Evolutionary conservation across 2,888 invertebrate species (phyloP).

Genomic region (Agrotis ipsilon): DNA sequence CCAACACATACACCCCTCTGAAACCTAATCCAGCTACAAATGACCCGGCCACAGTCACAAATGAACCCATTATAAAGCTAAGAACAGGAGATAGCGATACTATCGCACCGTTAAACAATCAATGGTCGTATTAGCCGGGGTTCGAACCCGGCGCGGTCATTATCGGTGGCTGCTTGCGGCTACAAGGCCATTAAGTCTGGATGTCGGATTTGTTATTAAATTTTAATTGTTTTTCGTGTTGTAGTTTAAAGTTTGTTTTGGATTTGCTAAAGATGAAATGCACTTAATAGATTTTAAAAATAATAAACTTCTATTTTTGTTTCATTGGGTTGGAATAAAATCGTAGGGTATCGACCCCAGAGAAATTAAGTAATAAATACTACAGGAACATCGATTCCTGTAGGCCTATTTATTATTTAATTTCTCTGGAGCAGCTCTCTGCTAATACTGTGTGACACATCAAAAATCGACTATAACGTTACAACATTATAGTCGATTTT

Average conservation of each 20-base stretch:
- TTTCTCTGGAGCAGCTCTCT: too few species aligned
- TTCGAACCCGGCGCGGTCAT: slow-evolving; percentile 68
- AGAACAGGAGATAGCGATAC: slow-evolving; percentile 60
- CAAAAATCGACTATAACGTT: too few species aligned
- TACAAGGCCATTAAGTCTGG: slow-evolving; percentile 47
- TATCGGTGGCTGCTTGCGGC: slow-evolving; percentile 63
- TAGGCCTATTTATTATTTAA: too few species aligned
- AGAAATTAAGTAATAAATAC: too few species aligned
- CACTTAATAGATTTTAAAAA: too few species aligned
- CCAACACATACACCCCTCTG: slow-evolving; percentile 1
- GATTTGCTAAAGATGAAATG: neutral
- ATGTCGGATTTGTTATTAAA: slow-evolving; percentile 46
- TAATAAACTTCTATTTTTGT: too few species aligned
- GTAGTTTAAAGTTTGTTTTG: neutral
- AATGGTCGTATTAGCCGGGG: slow-evolving; percentile 65
- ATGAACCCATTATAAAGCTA: slow-evolving; percentile 66
- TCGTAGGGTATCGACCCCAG: too few species aligned
- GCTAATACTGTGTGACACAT: too few species aligned
- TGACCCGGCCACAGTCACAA: slow-evolving; percentile 60
- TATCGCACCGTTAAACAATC: slow-evolving; percentile 62
- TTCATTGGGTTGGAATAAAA: too few species aligned
- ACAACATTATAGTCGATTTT: too few species aligned
- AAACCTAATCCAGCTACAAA: slow-evolving; percentile 51
- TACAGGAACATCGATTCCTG: too few species aligned
- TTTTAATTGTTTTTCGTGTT: slow-evolving; percentile 30